These are phyloP conservation scores for Glyphotaelius pellucidus DNA, from an alignment of 2,888 invertebrate genomes.

Conservation along the genomic window DNA sequence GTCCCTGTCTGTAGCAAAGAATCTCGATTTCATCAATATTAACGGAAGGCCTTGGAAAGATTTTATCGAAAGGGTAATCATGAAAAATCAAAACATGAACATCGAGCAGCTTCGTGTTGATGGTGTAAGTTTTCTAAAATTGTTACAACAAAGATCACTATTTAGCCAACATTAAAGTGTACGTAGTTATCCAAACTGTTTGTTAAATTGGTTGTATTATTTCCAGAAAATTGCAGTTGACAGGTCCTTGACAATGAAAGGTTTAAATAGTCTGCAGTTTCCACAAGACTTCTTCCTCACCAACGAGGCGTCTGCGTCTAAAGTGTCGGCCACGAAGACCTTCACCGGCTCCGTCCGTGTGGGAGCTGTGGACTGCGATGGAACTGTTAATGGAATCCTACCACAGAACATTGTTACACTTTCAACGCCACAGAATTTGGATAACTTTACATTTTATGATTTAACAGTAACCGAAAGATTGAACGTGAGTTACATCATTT, in stretches of 20 bases:
- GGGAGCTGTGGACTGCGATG: slow-evolving; percentile 70
- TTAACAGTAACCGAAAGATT: slow-evolving; percentile 75
- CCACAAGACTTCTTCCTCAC: slow-evolving; percentile 76
- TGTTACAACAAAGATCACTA: slow-evolving; percentile 8
- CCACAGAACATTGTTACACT: slow-evolving; percentile 74
- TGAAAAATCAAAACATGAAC: slow-evolving; percentile 71
- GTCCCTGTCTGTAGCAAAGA: slow-evolving; percentile 65
- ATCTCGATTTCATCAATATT: slow-evolving; percentile 70
- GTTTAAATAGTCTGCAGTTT: slow-evolving; percentile 75
- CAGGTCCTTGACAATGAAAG: slow-evolving; percentile 69
- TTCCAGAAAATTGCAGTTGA: slow-evolving; percentile 72
- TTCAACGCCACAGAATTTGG: slow-evolving; percentile 72
- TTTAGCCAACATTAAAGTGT: slow-evolving; percentile 23
- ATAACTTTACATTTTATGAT: slow-evolving; percentile 75
- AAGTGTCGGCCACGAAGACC: slow-evolving; percentile 74
- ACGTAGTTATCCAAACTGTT: background rate
- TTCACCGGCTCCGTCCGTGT: slow-evolving; percentile 72
- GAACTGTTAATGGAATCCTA: slow-evolving; percentile 73
- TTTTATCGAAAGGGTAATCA: slow-evolving; percentile 72
- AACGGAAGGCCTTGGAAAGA: slow-evolving; percentile 74
- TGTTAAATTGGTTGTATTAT: slow-evolving; percentile 27
- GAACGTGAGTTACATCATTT: slow-evolving; percentile 70
- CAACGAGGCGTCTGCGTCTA: slow-evolving; percentile 68
- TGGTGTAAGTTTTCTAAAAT: slow-evolving; percentile 49
- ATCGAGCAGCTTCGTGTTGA: slow-evolving; percentile 41